Base-by-base conservation (phyloP, 2,113 vertebrate genomes). In the Platycercus adscitus region DNA sequence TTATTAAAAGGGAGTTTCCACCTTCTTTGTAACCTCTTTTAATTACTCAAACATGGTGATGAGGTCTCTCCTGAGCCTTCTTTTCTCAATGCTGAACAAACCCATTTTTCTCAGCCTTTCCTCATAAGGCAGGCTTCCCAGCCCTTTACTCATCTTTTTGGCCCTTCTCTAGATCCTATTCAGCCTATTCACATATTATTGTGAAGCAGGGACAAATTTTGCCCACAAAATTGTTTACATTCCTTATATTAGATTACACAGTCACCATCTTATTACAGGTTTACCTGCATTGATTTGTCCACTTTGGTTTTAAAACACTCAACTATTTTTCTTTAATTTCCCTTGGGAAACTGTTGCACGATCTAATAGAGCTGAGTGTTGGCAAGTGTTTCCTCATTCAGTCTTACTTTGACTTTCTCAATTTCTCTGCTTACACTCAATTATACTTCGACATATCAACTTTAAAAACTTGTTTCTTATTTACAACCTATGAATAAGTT, bases 311-410 rank as follows among this genome's bases (percentile, higher is more conserved):
- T 69, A 93, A 95, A 89, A 2, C 3, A 44, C n/a, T 84, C 6
- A 44, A 64, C 84, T 31, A 14, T 66, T 93, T 93, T 72, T 69
- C 33, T 84, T 73, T 91, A 43, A 89, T 92, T 95, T 89, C 82
- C 18, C 16, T 61, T 87, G 39, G 31, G 56, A 91, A 80, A 9
- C 14, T 58, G 13, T 77, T 55, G 26, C 29, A 79, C 0, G 1
- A 24, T 75, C 35, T 86, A 81, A 81, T 37, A 83, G 28, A 91
- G 53, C 26, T 35, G 11, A 55, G 5, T 66, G 46, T 73, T 90
- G 91, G 14, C 9, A 96, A 92, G 69, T 91, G 72, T 60, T 95
- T 94, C 60, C 23, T 92, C 33, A 72, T 91, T 92, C 31, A 71
- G 24, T 85, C 46, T 81, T 93, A 81, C 66, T 90, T 92, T 81